Evolutionary conservation across 2,797 vertebrate genomes (phyloP).

Genomic region (Australoheros facetus): DNA sequence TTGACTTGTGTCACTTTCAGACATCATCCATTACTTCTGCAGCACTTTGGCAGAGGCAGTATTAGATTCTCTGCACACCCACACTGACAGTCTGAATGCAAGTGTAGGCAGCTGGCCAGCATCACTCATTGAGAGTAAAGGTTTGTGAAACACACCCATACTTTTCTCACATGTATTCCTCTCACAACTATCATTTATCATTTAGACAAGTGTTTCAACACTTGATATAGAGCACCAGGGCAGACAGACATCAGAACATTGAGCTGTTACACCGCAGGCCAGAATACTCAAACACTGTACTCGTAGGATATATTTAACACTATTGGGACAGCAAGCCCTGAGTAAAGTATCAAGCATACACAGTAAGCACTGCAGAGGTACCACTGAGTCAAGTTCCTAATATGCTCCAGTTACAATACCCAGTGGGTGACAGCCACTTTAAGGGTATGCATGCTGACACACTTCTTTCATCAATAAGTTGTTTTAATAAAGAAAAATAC

Average conservation of each 20-base stretch:
- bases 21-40: conserved; percentile 47
- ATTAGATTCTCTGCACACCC: conserved; percentile 43
- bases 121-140: conserved; percentile 53
- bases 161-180: conserved; percentile 33
- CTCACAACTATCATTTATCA: conserved; percentile 51
- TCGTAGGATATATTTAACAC: conserved; percentile 21
- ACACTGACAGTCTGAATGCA: conserved; percentile 50
- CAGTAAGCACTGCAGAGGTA: not conserved
- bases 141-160: conserved; percentile 50
- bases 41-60: conserved; percentile 46
- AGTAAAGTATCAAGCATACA: conserved; percentile 12
- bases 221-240: not conserved
- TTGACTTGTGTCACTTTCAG: conserved; percentile 52
- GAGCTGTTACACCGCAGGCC: conserved; percentile 5
- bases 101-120: conserved; percentile 55
- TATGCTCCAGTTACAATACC: not conserved
- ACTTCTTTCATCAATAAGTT: not conserved
- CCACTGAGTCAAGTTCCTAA: not conserved
- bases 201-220: conserved; percentile 46
- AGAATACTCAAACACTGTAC: conserved; percentile 7
- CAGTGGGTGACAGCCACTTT: not conserved
- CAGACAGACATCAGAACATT: conserved; percentile 12
- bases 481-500: too few relatives aligned
- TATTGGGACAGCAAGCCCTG: conserved; percentile 16
- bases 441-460: not conserved